A percentile compares a stretch with the other conserved stretches of the same genome.
Evolutionary conservation across 1,140 invertebrate species (phyloP).

Genomic region (Paraescarpia echinospica): DNA sequence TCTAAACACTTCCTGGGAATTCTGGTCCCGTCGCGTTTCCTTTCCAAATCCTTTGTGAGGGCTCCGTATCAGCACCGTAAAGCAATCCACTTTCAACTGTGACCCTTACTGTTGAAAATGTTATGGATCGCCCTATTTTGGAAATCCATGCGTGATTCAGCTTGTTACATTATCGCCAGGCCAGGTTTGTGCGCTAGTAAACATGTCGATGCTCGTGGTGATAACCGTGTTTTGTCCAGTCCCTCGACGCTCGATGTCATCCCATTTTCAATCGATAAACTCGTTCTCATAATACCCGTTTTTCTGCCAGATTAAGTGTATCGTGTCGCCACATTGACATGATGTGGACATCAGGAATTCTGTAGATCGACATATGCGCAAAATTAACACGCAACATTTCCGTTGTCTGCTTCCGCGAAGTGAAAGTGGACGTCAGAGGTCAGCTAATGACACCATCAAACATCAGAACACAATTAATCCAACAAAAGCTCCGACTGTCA

Average conservation of each 20-base stretch:
- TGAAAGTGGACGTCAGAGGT: background rate
- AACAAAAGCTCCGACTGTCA: too few relatives aligned
- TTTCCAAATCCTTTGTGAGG: too few relatives aligned
- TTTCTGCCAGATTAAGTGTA: background rate
- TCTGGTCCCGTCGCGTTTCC: too few relatives aligned
- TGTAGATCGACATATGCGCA: background rate
- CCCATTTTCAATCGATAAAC: background rate
- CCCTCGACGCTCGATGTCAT: background rate
- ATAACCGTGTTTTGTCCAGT: background rate
- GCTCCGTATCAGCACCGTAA: too few relatives aligned
- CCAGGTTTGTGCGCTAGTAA: too few relatives aligned
- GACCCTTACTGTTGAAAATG: too few relatives aligned
- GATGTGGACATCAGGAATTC: background rate
- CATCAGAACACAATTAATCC: background rate
- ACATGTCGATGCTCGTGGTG: background rate
- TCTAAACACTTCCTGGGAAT: too few relatives aligned
- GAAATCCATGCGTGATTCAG: too few relatives aligned
- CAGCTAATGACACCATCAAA: background rate
- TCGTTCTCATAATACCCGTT: background rate
- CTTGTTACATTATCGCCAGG: too few relatives aligned
- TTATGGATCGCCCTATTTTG: too few relatives aligned
- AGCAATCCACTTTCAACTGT: too few relatives aligned
- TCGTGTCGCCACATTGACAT: background rate
- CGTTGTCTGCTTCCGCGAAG: background rate
- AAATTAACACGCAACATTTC: background rate